Base-by-base conservation (phyloP, 2,888 invertebrate species). In the Saturnia pavonia region DNA sequence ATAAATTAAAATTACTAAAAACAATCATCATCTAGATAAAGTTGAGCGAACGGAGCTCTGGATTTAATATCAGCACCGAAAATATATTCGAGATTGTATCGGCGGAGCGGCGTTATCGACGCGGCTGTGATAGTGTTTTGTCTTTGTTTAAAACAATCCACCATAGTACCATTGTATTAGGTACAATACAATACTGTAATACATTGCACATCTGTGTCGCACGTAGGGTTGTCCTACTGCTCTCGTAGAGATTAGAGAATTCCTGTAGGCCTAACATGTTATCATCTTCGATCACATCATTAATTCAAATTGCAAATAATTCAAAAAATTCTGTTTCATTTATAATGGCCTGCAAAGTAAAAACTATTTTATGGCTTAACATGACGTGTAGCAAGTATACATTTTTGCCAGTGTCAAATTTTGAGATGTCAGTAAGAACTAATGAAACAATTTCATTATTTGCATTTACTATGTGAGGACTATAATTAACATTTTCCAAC, bases 131-230 rank as follows among this genome's bases (percentile, higher is more conserved):
- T 89, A 88, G 80, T 75, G 77, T 48, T 48, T 48, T 48, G 48
- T 75, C 86, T 89, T 91, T 91, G 90, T 91, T 88, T 74, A 69
- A 66, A 84, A 80, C 84, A 83, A 86, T 78, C 81, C 78, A 77
- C 80, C 74, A 76, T 77, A 69, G 73, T 72, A 63, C 86, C 81
- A 88, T 90, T 91, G 89, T 91, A 84, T 85, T 63, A 40, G 19
- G 71, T 74, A 86, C 85, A 82, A 82, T 86, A 83, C 83, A 85
- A 85, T 80, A 83, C 85, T 86, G 83, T 85, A 83, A 86, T 85
- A 85, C 70, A 84, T 85, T 81, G 83, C 85, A 85, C 80, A 82
- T 82, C 80, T 83, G 77, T 79, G 76, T 79, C 76, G 69, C 74
- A 72, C 67, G 25, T 67, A 70, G 70, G 70, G 70, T 34, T 70